These are phyloP conservation scores for Periophthalmus modestus DNA, from an alignment of 2,113 vertebrate species.

Conservation along the genomic window DNA sequence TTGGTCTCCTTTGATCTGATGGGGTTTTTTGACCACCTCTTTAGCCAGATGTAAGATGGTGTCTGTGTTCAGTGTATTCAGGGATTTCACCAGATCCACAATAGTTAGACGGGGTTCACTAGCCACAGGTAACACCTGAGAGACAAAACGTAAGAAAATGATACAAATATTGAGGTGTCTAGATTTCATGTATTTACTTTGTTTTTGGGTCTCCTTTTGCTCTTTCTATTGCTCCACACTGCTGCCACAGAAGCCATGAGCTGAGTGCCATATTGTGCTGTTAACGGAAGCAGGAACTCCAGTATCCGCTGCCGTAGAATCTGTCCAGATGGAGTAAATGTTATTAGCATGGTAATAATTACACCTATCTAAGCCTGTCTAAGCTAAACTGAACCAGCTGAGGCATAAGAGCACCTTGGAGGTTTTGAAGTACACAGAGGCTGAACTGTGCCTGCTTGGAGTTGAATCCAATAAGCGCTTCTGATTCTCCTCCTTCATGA, in stretches of 20 bases:
- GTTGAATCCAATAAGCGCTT: conserved; percentile 78
- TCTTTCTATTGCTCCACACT: conserved; percentile 88
- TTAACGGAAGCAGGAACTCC: conserved; percentile 88
- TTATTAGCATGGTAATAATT: neutral
- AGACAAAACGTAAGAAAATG: neutral
- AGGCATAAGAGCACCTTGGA: conserved; percentile 82
- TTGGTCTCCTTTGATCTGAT: conserved; percentile 90
- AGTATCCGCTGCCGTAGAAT: conserved; percentile 88
- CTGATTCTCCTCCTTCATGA: conserved; percentile 84
- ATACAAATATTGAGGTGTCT: neutral
- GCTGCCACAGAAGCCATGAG: conserved; percentile 87
- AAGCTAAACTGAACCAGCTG: neutral
- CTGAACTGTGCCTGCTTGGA: conserved; percentile 80
- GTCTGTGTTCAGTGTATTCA: conserved; percentile 83
- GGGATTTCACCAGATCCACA: conserved; percentile 86
- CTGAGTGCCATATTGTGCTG: conserved; percentile 84
- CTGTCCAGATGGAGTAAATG: conserved; percentile 59
- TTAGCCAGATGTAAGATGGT: conserved; percentile 86
- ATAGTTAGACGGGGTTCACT: conserved; percentile 84
- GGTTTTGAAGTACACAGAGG: conserved; percentile 91
- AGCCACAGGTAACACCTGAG: conserved; percentile 83
- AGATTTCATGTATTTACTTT: conserved; percentile 75
- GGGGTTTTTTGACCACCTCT: conserved; percentile 95
- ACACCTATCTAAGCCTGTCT: neutral
- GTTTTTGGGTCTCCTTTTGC: conserved; percentile 81